phyloP scores from a whole-genome alignment of 1,140 invertebrate genomes.

The Pseudomyrmex flavicornis region DNA sequence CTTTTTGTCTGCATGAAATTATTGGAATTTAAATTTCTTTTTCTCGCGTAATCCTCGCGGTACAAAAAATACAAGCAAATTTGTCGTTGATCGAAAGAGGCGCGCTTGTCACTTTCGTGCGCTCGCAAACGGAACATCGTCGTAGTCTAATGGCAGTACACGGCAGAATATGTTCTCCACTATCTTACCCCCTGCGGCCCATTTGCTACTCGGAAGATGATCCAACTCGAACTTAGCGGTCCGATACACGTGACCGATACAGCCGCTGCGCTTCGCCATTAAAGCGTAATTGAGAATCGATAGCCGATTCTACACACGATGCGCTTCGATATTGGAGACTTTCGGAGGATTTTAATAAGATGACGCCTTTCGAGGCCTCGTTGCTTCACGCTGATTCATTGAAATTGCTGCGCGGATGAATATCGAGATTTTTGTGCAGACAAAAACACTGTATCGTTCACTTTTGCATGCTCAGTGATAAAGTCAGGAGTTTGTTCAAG shows the following conservation, averaged over 20 bases:
- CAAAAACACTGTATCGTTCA: background rate
- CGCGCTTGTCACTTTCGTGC: background rate
- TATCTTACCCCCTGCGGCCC: constrained; percentile 39
- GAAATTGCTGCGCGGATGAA: constrained; percentile 34
- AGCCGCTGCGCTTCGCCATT: constrained; percentile 64
- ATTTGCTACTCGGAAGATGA: constrained; percentile 63
- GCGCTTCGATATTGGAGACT: constrained; percentile 46
- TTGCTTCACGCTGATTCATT: constrained; percentile 59
- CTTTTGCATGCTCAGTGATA: background rate
- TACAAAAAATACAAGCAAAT: background rate
- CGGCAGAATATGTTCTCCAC: constrained; percentile 23
- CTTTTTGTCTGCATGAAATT: too few relatives aligned
- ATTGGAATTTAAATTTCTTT: too few relatives aligned
- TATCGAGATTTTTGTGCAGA: constrained; percentile 41
- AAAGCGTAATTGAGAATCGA: constrained; percentile 75
- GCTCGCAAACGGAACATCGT: constrained; percentile 16
- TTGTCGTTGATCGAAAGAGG: background rate
- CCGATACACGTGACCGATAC: constrained; percentile 67
- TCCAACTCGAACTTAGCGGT: constrained; percentile 64
- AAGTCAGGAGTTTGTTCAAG: background rate
- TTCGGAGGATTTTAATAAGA: constrained; percentile 70
- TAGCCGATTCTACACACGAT: constrained; percentile 66
- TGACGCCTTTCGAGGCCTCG: constrained; percentile 53
- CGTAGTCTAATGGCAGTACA: constrained; percentile 16
- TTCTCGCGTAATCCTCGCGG: too few relatives aligned